Base-by-base conservation (phyloP, 2,888 invertebrate species). In the Creontiades dilutus region DNA sequence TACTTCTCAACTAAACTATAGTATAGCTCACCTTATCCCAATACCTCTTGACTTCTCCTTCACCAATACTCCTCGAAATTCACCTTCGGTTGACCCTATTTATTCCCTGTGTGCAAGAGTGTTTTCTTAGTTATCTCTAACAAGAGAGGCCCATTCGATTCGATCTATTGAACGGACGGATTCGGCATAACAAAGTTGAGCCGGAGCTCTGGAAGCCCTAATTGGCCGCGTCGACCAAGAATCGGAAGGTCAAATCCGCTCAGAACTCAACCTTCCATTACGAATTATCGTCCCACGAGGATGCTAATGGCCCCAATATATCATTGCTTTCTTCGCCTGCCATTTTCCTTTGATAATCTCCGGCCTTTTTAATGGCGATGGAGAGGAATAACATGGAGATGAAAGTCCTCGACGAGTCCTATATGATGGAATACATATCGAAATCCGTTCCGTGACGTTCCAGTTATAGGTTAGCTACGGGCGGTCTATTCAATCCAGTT, bases 251-350 rank as follows among this genome's bases (percentile, higher is more conserved):
- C 82, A 52, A 52, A 52, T 82, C 82, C 82, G 82, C 52, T 82
- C 82, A 19, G 82, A 82, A 52, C 82, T 23, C 52, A 52, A 23
- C 27, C 52, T 47, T 52, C 82, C 82, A 82, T 82, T 82, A 82
- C 81, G 82, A 82, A 82, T 80, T 52, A 82, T 82, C 47, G 14
- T 48, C 52, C 47, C 47, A 48, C 52, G 11, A n/a, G 52, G 52
- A 82, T 52, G 14, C 82, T 82, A 82, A 82, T 82, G 82, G 52
- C 19, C 19, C 82, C 82, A 48, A 52, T 52, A 82, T 47, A 82
- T 82, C 82, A 82, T 52, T 52, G 52, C 82, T 82, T 82, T 82
- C 82, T 82, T 82, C 82, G 52, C 82, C 23, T 82, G 52, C 82
- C 47, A 23, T 81, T 81, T 81, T 47, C 46, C 48, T 81, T 46